Evolutionary conservation across 1,140 invertebrate genomes (phyloP).

Genomic region (Neuroterus valhalla): DNA sequence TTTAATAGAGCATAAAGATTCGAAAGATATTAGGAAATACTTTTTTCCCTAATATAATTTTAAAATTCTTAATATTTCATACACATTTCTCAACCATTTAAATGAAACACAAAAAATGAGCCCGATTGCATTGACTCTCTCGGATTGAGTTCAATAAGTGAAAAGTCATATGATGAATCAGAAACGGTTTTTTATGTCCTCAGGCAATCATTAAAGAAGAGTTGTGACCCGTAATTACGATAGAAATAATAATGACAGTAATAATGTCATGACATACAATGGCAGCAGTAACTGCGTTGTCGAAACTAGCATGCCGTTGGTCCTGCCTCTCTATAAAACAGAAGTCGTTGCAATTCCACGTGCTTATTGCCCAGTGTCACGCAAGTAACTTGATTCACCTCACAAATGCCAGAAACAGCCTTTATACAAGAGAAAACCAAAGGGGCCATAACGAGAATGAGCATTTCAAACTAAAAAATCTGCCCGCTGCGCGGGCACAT

Average conservation of each 20-base stretch:
- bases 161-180: background rate
- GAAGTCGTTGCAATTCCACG: conserved; percentile 64
- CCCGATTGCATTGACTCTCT: no score
- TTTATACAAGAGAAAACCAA: conserved; percentile 47
- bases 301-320: conserved; percentile 56
- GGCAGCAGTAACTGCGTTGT: conserved; percentile 61
- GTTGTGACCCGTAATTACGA: conserved; percentile 46
- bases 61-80: no score
- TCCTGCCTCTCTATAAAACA: conserved; percentile 64
- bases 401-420: conserved; percentile 59
- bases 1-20: background rate
- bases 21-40: background rate
- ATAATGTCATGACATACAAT: conserved; percentile 66
- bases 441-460: conserved; percentile 31
- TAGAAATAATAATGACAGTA: conserved; percentile 62
- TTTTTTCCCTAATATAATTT: no score
- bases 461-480: conserved; percentile 5
- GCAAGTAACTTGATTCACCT: conserved; percentile 59
- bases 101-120: no score
- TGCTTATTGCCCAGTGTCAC: conserved; percentile 62
- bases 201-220: conserved; percentile 1
- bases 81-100: no score
- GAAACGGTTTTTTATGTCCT: background rate
- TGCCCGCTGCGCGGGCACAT: no score
- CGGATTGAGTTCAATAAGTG: background rate